Conservation (phyloP, 2,113 vertebrate species). For the Aegithalos caudatus region DNA sequence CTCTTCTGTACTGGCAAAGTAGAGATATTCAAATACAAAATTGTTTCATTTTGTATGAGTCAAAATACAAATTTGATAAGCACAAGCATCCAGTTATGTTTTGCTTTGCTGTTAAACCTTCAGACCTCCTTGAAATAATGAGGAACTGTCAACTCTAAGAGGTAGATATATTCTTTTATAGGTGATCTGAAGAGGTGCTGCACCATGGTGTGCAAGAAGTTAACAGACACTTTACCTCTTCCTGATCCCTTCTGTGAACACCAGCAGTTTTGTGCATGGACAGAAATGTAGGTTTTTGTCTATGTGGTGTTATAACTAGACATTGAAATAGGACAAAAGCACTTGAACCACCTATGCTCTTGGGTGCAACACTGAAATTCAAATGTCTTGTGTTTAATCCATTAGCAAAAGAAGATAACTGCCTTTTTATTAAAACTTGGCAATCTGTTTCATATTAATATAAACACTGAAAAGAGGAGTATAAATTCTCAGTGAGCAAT, state of each 20-base stretch:
- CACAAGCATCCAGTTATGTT: not conserved
- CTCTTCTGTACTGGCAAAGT: not conserved
- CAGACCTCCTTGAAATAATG: not conserved
- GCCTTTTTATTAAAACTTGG: constrained; percentile 65
- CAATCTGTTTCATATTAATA: constrained; percentile 44
- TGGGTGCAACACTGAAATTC: constrained; percentile 3
- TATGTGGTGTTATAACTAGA: not conserved
- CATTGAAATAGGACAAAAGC: not conserved
- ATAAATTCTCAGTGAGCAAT: constrained; percentile 51
- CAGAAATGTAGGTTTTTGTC: not conserved
- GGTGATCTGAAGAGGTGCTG: not conserved
- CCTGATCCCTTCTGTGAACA: not conserved
- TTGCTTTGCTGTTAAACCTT: not conserved
- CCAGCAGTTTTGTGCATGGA: not conserved
- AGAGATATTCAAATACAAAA: not conserved
- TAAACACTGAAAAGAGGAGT: constrained; percentile 57
- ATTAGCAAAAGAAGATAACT: constrained; percentile 61
- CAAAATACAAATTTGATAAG: not conserved
- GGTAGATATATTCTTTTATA: not conserved
- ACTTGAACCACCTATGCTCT: not conserved
- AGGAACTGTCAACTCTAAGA: not conserved
- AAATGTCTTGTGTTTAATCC: constrained; percentile 34
- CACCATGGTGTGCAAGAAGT: not conserved
- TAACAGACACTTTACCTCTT: not conserved
- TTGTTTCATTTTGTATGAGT: not conserved